A percentile compares a stretch with the other conserved stretches of the same genome.
These are phyloP conservation scores for Temnopleurus reevesii DNA, from an alignment of 53 echinoderm and acorn worm genomes.

Conservation along the genomic window DNA sequence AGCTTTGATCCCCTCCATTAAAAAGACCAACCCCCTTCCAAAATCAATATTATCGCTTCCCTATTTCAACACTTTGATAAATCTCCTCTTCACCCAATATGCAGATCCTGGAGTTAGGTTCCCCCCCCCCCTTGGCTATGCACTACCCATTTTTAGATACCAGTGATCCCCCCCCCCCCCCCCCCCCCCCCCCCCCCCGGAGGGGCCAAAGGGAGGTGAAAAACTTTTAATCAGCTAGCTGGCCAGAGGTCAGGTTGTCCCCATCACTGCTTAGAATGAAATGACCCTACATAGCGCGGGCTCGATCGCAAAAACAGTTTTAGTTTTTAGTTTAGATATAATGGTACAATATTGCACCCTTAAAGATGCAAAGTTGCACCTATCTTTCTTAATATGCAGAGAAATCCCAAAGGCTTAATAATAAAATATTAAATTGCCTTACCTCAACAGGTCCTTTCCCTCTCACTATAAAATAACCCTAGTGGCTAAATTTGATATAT, in stretches of 20 bases:
- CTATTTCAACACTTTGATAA: background rate
- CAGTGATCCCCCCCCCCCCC: too few species aligned
- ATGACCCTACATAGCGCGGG: too few species aligned
- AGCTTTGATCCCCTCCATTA: background rate
- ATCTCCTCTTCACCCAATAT: too few species aligned
- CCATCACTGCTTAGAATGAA: too few species aligned
- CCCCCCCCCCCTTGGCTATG: too few species aligned
- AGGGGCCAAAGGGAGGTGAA: too few species aligned
- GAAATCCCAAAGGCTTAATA: background rate
- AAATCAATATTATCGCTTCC: background rate
- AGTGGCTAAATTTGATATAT: background rate
- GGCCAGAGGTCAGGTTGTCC: too few species aligned
- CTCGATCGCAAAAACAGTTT: too few species aligned
- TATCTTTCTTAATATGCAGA: background rate
- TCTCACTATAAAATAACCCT: background rate
- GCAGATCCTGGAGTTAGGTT: too few species aligned
- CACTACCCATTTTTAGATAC: background rate
- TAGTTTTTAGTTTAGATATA: background rate
- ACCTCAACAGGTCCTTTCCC: background rate
- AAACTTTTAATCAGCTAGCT: too few species aligned
- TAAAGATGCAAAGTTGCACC: background rate
- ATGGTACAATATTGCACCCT: background rate
- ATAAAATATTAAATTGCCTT: background rate
- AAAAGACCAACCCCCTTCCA: background rate
- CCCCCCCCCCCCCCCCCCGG: too few species aligned